A percentile compares a stretch with the other conserved stretches of the same genome.
Evolutionary conservation across 1,140 invertebrate genomes (phyloP).

Genomic region (Plectrocnemia conspersa): DNA sequence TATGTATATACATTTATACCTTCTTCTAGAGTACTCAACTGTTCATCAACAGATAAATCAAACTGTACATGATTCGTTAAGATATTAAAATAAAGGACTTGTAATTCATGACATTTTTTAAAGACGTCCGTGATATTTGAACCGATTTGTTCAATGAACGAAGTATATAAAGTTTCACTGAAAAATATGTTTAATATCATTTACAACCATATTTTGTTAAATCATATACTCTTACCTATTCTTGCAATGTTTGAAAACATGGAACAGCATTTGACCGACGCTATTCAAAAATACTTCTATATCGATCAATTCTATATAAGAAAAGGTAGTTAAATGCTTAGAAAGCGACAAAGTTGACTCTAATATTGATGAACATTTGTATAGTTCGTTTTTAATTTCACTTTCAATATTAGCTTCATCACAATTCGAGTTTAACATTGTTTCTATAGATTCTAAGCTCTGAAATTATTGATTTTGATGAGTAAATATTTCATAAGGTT

Average conservation of each 20-base stretch:
- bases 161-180: conserved; percentile 29
- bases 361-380: conserved; percentile 15
- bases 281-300: conserved; percentile 11
- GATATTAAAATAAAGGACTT: conserved; percentile 21
- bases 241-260: conserved; percentile 29
- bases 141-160: conserved; percentile 21
- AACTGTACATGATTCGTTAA: conserved; percentile 17
- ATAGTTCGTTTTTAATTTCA: conserved; percentile 6
- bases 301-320: neutral
- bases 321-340: conserved; percentile 4
- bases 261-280: conserved; percentile 16
- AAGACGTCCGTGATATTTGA: conserved; percentile 23
- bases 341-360: conserved; percentile 17
- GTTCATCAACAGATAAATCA: conserved; percentile 20
- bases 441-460: neutral
- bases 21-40: conserved; percentile 23
- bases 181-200: conserved; percentile 14
- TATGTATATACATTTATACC: conserved; percentile 15
- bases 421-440: neutral
- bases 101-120: conserved; percentile 30
- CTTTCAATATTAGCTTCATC: conserved; percentile 7
- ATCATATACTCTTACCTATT: conserved; percentile 22
- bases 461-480: neutral
- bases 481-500: neutral
- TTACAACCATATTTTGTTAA: neutral